phyloP scores from a whole-genome alignment of 1,140 invertebrate genomes.

The Drosophila arizonae region DNA sequence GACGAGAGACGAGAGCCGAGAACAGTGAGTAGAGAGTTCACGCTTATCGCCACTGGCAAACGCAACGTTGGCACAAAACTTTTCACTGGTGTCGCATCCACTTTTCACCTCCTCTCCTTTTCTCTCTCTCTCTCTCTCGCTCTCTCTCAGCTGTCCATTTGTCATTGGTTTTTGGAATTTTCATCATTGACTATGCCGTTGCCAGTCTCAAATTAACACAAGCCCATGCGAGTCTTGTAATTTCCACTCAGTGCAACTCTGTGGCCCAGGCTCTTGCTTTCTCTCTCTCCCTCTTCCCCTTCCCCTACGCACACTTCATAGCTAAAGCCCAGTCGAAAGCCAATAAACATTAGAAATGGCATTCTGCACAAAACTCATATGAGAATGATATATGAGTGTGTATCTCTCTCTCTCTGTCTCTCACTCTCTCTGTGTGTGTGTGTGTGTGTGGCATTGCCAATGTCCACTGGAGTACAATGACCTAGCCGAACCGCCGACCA shows the following conservation, averaged over 20 bases:
- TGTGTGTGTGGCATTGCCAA: conserved; percentile 4
- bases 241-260: not conserved
- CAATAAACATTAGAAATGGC: conserved; percentile 73
- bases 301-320: conserved; percentile 12
- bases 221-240: not conserved
- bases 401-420: not conserved
- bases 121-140: not conserved
- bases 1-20: too few species aligned
- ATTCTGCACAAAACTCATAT: conserved; percentile 57
- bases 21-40: not conserved
- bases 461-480: conserved; percentile 53
- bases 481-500: conserved; percentile 57
- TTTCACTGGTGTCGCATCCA: conserved; percentile 62
- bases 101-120: not conserved
- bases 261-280: not conserved
- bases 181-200: conserved; percentile 7
- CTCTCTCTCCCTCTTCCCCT: not conserved
- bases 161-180: conserved; percentile 20
- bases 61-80: conserved; percentile 68
- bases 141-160: not conserved
- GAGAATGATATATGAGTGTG: conserved; percentile 69
- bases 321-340: conserved; percentile 30
- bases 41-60: conserved; percentile 70
- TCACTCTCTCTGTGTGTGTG: conserved; percentile 24
- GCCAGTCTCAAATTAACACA: not conserved